Percentiles rank a stretch among this genome's conserved stretches.
These are phyloP conservation scores for Platycheirus albimanus DNA, from an alignment of 2,888 invertebrate species.

Conservation along the genomic window DNA sequence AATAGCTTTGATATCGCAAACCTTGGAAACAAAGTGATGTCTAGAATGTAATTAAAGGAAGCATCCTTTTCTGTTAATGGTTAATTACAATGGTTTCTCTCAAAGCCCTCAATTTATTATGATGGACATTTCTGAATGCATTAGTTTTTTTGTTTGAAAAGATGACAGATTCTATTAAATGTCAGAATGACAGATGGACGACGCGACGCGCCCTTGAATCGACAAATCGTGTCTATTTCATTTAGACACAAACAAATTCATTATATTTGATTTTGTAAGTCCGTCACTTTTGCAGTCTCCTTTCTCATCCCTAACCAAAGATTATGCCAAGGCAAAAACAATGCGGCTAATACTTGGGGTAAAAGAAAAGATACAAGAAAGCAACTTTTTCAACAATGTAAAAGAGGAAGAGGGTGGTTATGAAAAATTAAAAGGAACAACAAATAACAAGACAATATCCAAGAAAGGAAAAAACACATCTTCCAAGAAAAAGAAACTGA, in stretches of 20 bases:
- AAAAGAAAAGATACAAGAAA: conserved; percentile 19
- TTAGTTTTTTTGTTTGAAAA: no score
- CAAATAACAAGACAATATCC: conserved; percentile 1
- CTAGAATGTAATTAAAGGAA: no score
- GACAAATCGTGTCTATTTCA: not conserved
- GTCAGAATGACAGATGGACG: no score
- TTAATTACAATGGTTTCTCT: no score
- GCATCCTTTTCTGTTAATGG: no score
- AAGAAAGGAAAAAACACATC: conserved; percentile 1
- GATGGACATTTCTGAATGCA: no score
- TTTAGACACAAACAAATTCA: not conserved
- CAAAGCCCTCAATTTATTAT: no score
- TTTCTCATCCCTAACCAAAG: conserved; percentile 5
- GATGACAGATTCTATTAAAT: no score
- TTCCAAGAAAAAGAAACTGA: conserved; percentile 55
- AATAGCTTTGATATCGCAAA: no score
- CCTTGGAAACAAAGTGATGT: no score
- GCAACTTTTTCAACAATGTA: conserved; percentile 39
- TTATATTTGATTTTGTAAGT: not conserved
- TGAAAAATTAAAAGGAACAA: not conserved
- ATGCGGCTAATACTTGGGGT: conserved; percentile 12
- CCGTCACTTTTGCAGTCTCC: not conserved
- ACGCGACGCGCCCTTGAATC: no score
- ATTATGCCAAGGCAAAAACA: conserved; percentile 37
- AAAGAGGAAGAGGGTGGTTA: conserved; percentile 35